These are phyloP conservation scores for Cygnus atratus DNA, from an alignment of 2,113 vertebrate species.

Conservation along the genomic window DNA sequence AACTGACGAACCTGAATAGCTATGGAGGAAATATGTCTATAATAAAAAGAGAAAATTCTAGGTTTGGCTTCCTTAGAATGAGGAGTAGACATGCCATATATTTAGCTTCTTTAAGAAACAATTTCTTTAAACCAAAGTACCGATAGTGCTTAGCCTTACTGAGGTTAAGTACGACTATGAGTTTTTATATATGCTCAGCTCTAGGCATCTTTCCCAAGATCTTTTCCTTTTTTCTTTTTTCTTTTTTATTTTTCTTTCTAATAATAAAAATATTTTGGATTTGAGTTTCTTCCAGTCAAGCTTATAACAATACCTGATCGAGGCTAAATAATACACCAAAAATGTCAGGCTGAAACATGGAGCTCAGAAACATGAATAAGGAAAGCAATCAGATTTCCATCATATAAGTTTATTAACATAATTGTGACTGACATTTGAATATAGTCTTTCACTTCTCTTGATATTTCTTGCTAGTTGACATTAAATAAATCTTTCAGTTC, in stretches of 20 bases:
- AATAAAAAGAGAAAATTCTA: not conserved
- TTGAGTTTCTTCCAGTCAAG: not conserved
- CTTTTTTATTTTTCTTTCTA: not conserved
- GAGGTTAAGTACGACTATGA: not conserved
- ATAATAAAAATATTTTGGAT: not conserved
- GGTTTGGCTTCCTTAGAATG: not conserved
- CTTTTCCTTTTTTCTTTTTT: no score
- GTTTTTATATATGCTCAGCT: not conserved
- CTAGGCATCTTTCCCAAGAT: not conserved
- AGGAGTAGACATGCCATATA: not conserved
- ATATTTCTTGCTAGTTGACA: not conserved
- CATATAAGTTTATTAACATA: not conserved
- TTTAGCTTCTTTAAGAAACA: not conserved
- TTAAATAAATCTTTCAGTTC: not conserved
- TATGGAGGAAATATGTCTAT: not conserved
- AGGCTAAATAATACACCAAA: not conserved
- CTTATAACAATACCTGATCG: not conserved
- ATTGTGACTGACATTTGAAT: not conserved
- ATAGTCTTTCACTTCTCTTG: not conserved
- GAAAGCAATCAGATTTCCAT: not conserved
- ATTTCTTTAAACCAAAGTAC: not conserved
- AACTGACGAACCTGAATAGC: not conserved
- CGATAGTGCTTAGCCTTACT: not conserved
- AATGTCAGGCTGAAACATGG: not conserved
- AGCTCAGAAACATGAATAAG: not conserved